Conservation (phyloP, 2,888 invertebrate genomes). For the Esperia sulphurella region DNA sequence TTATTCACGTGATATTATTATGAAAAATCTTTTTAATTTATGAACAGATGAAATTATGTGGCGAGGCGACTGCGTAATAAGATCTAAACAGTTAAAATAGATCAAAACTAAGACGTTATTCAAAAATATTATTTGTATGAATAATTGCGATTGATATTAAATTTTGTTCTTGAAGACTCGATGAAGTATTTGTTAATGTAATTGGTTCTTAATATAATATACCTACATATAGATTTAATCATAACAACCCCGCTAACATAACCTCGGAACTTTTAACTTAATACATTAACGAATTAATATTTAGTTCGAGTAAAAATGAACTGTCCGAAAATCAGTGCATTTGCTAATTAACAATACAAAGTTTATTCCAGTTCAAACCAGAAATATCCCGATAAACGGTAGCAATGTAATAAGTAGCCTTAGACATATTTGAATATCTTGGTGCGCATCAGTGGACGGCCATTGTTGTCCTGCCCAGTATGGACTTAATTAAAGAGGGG, state of each 20-base stretch:
- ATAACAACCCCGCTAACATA: too few relatives aligned
- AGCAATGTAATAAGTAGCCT: slow-evolving; percentile 66
- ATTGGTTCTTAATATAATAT: too few relatives aligned
- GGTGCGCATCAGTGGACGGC: slow-evolving; percentile 63
- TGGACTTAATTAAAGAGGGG: slow-evolving; percentile 76
- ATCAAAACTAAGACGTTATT: too few relatives aligned
- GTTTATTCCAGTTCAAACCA: slow-evolving; percentile 13
- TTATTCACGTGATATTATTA: neutral
- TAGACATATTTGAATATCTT: slow-evolving; percentile 78
- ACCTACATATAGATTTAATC: too few relatives aligned
- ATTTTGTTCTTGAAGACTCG: too few relatives aligned
- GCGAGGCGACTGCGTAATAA: neutral
- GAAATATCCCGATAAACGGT: slow-evolving; percentile 50
- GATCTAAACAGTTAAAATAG: neutral
- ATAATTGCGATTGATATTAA: too few relatives aligned
- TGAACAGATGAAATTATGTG: neutral
- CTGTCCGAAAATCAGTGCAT: neutral
- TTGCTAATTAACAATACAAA: neutral
- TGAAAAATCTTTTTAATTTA: neutral
- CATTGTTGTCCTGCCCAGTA: slow-evolving; percentile 74
- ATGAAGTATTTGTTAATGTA: too few relatives aligned
- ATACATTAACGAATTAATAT: too few relatives aligned
- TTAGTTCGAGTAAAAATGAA: too few relatives aligned
- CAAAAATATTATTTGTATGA: too few relatives aligned
- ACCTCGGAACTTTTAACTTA: too few relatives aligned